phyloP scores from a whole-genome alignment of 1,140 invertebrate genomes.

The Acromyrmex heyeri region DNA sequence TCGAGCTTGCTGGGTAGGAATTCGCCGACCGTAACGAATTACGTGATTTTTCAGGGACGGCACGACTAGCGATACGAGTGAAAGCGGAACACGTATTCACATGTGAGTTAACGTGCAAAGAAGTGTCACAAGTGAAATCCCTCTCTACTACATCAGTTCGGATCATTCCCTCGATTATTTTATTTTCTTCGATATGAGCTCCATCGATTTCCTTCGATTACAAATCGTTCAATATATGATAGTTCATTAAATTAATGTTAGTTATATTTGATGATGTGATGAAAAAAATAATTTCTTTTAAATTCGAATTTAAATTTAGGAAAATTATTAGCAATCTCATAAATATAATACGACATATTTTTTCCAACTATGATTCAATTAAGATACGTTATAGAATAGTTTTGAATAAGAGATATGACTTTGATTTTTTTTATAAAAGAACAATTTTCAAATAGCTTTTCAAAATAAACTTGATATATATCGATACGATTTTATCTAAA shows the following conservation, averaged over 20 bases:
- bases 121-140: slow-evolving; percentile 55
- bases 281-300: background rate
- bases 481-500: slow-evolving; percentile 1
- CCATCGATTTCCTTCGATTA: background rate
- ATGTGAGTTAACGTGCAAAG: slow-evolving; percentile 23
- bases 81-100: slow-evolving; percentile 53
- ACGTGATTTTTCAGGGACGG: slow-evolving; percentile 54
- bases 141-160: background rate
- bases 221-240: background rate
- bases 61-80: slow-evolving; percentile 33
- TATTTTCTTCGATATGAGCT: background rate
- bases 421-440: background rate
- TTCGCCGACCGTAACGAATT: slow-evolving; percentile 53
- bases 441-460: background rate
- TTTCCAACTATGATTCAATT: background rate
- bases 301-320: background rate
- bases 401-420: background rate
- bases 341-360: background rate
- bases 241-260: background rate
- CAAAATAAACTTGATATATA: background rate
- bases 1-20: slow-evolving; percentile 26
- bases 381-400: background rate
- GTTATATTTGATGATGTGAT: background rate
- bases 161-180: background rate
- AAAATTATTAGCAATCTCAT: background rate